Conservation (phyloP, 2,113 vertebrate genomes). For the Poeciliopsis retropinna region DNA sequence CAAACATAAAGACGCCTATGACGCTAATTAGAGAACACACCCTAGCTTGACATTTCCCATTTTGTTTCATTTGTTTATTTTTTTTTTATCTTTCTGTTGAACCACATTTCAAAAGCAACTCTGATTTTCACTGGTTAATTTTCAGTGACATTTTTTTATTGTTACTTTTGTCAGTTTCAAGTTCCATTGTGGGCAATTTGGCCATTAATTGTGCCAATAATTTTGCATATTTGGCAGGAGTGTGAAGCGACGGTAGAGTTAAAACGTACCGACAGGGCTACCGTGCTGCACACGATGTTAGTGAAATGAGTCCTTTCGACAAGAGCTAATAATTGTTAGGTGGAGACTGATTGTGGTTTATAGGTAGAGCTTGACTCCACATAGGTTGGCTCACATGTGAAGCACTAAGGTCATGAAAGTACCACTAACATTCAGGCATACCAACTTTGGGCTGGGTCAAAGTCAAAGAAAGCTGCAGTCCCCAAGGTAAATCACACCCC, state of each 20-base stretch:
- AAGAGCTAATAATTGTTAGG: neutral
- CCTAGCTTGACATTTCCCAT: no score
- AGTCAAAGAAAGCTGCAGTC: neutral
- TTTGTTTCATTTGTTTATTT: no score
- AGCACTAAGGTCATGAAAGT: slow-evolving; percentile 5
- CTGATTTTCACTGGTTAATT: no score
- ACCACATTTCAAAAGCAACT: no score
- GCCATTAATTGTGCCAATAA: no score
- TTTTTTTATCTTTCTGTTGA: no score
- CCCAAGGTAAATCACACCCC: slow-evolving; percentile 1
- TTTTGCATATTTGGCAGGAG: no score
- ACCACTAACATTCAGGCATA: slow-evolving; percentile 14
- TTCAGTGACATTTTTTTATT: no score
- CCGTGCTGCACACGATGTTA: neutral
- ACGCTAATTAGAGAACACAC: no score
- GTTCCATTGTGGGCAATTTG: no score
- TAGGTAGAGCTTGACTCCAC: neutral
- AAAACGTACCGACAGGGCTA: neutral
- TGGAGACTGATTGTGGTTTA: neutral
- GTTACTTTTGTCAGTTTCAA: no score
- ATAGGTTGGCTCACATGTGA: neutral
- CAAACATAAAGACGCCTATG: no score
- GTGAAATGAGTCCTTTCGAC: neutral
- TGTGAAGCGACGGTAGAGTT: neutral
- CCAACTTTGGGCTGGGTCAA: slow-evolving; percentile 21